These are phyloP conservation scores for Anarsia innoxiella DNA, from an alignment of 2,888 invertebrate species.

Conservation along the genomic window DNA sequence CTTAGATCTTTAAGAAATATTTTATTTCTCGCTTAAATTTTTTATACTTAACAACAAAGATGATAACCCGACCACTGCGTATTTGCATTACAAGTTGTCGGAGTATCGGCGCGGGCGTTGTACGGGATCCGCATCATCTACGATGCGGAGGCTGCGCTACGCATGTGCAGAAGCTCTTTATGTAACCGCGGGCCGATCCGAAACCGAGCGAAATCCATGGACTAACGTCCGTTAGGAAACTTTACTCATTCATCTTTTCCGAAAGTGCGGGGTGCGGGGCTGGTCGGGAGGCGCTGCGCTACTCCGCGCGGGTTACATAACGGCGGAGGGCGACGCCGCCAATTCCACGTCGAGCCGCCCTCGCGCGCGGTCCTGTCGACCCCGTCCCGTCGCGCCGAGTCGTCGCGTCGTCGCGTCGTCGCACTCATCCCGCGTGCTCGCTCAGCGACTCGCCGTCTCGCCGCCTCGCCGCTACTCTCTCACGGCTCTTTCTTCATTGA, in stretches of 20 bases:
- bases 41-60: too few relatives aligned
- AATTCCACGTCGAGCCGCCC: slow-evolving; percentile 47
- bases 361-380: slow-evolving; percentile 38
- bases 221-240: slow-evolving; percentile 66
- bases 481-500: slow-evolving; percentile 14
- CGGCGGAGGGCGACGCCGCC: slow-evolving; percentile 36
- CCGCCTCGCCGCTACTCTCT: neutral
- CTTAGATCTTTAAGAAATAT: too few relatives aligned
- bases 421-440: slow-evolving; percentile 22
- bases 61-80: too few relatives aligned
- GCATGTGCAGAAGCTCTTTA: slow-evolving; percentile 55
- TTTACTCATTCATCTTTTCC: slow-evolving; percentile 73
- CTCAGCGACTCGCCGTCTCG: slow-evolving; percentile 16
- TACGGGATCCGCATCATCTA: slow-evolving; percentile 17
- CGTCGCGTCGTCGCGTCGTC: neutral
- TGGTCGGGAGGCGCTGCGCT: slow-evolving; percentile 46
- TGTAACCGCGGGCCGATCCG: slow-evolving; percentile 53
- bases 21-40: too few relatives aligned
- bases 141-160: slow-evolving; percentile 27
- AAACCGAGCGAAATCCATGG: slow-evolving; percentile 58
- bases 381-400: slow-evolving; percentile 12
- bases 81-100: too few relatives aligned
- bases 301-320: slow-evolving; percentile 61
- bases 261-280: slow-evolving; percentile 62
- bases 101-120: slow-evolving; percentile 32